Evolutionary conservation across 2,113 vertebrate species (phyloP), one percentile per base, ranked within the genome.

Genomic region (Dipodomys stephensi): DNA sequence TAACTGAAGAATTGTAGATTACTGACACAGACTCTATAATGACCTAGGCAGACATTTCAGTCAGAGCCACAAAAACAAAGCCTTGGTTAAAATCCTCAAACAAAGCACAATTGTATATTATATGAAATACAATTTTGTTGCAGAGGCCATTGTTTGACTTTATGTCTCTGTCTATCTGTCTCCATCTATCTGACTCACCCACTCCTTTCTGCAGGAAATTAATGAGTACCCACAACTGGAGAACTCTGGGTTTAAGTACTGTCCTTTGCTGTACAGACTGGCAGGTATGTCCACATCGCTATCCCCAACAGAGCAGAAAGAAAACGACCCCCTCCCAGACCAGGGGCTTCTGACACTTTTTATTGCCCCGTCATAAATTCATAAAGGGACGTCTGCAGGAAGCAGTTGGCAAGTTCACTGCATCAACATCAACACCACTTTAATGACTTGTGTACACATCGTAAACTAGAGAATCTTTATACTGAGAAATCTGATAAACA

Each of bases 361-460:
- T 98, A 98, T 98, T 97, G 97, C 97, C 98, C 97, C 49, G 94
- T 98, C 98, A 99, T 99, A 99, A 99, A 99, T 98, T 98, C 98
- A 98, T 98, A 97, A 98, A 98, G 94, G 92, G 97, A 97, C 96
- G 95, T 96, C 97, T 91, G 97, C 97, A 98, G 95, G 82, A 97
- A 95, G 97, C 98, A 97, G 97, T 96, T 95, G 97, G 96, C 98
- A 97, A 98, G 97, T 98, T 98, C 97, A 97, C 97, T 98, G 98
- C 98, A 98, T 98, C 98, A 99, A 99, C 98, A 99, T 97, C 97
- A 98, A 97, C 98, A 98, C 97, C 97, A 96, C 95, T 97, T 98
- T 98, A 98, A 98, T 98, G 98, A 98, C 96, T 98, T 98, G 97
- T 95, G 97, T 97, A 99, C 98, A 99, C 97, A 97, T 97, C 98